phyloP scores from a whole-genome alignment of 1,140 invertebrate species.

The Camponotus pennsylvanicus region DNA sequence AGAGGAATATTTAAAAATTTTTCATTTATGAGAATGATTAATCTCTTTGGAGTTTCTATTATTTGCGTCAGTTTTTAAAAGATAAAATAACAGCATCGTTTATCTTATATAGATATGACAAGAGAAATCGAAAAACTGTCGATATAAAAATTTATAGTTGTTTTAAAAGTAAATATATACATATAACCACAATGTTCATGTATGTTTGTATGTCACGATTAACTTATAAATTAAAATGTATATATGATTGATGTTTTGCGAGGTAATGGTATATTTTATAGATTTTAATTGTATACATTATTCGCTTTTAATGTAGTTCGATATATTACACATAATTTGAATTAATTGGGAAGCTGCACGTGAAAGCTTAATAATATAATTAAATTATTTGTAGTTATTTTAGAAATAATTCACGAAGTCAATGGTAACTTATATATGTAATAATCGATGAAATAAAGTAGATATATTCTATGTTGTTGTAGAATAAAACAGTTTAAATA shows the following conservation, averaged over 20 bases:
- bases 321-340: conserved; percentile 5
- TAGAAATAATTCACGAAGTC: not conserved
- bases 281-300: conserved; percentile 1
- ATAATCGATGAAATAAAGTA: not conserved
- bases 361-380: not conserved
- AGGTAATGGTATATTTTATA: not conserved
- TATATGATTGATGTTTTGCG: not conserved
- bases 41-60: conserved; percentile 10
- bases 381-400: not conserved
- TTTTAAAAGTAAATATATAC: not conserved
- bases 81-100: not conserved
- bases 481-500: not conserved
- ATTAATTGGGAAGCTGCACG: conserved; percentile 4
- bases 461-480: not conserved
- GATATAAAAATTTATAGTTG: not conserved
- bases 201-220: not conserved
- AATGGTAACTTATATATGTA: not conserved
- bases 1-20: conserved; percentile 2
- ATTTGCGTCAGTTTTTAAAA: not conserved
- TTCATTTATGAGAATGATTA: conserved; percentile 24
- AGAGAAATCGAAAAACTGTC: not conserved
- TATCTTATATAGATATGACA: not conserved
- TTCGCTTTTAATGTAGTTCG: conserved; percentile 1
- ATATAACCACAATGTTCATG: no score
- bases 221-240: not conserved